These are phyloP conservation scores for Saguinus imperator DNA, from an alignment of 2,113 vertebrate genomes.

Conservation along the genomic window DNA sequence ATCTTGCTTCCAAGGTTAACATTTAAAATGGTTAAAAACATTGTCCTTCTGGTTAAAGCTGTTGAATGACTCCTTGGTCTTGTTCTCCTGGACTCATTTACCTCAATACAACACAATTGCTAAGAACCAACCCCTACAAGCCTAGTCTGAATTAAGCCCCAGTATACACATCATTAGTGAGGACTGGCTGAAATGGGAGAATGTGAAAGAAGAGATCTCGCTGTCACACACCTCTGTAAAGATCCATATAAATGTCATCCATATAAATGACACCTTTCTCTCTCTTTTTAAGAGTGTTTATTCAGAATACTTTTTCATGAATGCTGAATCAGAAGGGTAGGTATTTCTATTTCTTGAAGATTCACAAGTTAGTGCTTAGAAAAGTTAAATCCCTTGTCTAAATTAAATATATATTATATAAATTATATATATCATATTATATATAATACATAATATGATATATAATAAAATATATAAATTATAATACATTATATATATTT, in stretches of 20 bases:
- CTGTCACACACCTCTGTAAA: background rate
- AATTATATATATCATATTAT: no score
- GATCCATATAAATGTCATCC: rapidly evolving
- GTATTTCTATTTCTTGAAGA: background rate
- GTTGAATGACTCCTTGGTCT: background rate
- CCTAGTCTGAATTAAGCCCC: background rate
- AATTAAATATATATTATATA: background rate
- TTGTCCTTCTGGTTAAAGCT: background rate
- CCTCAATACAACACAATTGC: background rate
- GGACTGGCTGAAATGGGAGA: background rate
- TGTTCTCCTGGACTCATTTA: background rate
- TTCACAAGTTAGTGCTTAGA: background rate
- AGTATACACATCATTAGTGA: background rate
- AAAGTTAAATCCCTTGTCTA: background rate
- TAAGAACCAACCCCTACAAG: background rate
- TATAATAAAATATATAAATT: no score
- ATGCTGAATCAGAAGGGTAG: background rate
- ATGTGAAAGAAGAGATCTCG: background rate
- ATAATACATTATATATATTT: no score
- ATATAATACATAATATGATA: no score
- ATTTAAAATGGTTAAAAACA: background rate
- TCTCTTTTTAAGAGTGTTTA: background rate
- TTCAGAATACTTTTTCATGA: background rate
- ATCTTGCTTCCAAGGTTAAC: background rate
- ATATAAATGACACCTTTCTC: background rate